A percentile compares a stretch with the other conserved stretches of the same genome.
These are phyloP conservation scores for Crotophaga sulcirostris DNA, from an alignment of 2,113 vertebrate genomes.

Conservation along the genomic window DNA sequence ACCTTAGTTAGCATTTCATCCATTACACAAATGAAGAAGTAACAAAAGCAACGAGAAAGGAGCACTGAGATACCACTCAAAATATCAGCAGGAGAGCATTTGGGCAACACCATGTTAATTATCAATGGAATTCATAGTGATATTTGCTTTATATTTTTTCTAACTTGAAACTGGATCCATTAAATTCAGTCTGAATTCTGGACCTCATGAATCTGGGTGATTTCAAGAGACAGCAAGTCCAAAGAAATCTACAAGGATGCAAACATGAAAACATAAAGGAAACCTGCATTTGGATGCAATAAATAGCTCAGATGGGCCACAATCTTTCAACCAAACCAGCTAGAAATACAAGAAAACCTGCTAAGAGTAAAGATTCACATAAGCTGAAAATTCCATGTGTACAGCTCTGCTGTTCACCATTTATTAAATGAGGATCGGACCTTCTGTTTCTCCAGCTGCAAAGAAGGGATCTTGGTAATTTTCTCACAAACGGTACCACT, in stretches of 20 bases:
- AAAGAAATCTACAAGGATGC: background rate
- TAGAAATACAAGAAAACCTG: background rate
- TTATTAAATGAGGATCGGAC: background rate
- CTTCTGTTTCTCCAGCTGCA: background rate
- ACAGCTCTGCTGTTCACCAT: background rate
- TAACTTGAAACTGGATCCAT: background rate
- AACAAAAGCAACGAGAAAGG: background rate
- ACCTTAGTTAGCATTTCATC: background rate
- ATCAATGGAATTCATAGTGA: background rate
- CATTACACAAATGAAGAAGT: background rate
- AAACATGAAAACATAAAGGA: background rate
- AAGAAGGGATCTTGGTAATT: background rate
- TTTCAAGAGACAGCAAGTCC: background rate
- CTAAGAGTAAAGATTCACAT: background rate
- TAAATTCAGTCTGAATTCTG: background rate
- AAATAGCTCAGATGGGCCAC: background rate
- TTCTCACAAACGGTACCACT: background rate
- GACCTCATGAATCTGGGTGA: background rate
- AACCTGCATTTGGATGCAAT: background rate
- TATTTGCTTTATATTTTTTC: background rate
- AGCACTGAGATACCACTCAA: background rate
- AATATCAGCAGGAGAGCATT: background rate
- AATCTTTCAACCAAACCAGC: background rate
- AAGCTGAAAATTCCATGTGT: background rate
- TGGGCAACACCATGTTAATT: background rate